Evolutionary conservation across 2,888 invertebrate species (phyloP), one percentile per base, ranked within the genome.

Genomic region (Coecobrya sp.): DNA sequence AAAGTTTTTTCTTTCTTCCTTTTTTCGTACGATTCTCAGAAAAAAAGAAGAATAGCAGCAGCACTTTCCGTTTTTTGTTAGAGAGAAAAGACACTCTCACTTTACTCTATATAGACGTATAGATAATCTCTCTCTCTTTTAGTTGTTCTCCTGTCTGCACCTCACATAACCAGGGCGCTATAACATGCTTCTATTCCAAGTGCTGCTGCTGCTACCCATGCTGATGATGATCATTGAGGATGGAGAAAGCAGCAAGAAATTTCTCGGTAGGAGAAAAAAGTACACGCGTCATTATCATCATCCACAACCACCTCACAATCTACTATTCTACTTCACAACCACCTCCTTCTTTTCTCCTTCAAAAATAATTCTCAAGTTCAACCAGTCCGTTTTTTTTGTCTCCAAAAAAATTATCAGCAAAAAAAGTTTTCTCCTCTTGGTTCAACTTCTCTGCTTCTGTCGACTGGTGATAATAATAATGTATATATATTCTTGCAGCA

Each of bases 281-380:
- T 5, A 76, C 49, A 55, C 52, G 55, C 79, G 79, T 79, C 55
- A 79, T 79, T 79, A 55, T 79, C 55, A 79, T 79, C 79, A 79
- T 79, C 79, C 0, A 11, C 42, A n/a, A 36, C 22, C 59, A 19
- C 59, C n/a, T 19, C 68, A 68, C 30, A 1, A 30, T 13, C 19
- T 27, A 65, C 11, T 16, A 25, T 25, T 36, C 36, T 36, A 36
- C 36, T 8, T n/a, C 73, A 70, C 70, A n/a, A 36, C 36, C 16
- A 27, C 13, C 65, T 10, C 65, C 79, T 55, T 16, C 22, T 55
- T 79, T 55, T 79, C 79, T 79, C 79, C 55, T 76, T 76, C 76
- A 76, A 49, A 73, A 65, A 70, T 36, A 45, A 19, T 19, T 76
- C 76, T 76, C 76, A 76, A 76, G 76, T 79, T 79, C 52, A 52